phyloP scores from a whole-genome alignment of 2,113 vertebrate genomes.

The Burhinus bistriatus region DNA sequence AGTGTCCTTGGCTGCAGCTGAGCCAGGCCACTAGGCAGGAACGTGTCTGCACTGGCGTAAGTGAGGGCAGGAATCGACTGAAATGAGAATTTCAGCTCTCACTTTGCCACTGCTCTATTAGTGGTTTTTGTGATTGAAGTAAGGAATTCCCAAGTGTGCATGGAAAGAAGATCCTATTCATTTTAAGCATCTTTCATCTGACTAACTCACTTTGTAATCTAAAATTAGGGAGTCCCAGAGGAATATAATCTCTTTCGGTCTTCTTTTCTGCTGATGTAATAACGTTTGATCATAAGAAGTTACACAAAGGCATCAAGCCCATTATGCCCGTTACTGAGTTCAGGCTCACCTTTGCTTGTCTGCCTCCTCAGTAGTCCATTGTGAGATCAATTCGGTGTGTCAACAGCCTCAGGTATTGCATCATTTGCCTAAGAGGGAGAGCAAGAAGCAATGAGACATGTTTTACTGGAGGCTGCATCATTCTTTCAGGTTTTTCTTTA shows the following conservation, averaged over 20 bases:
- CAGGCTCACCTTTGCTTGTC: neutral
- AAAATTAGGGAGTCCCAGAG: neutral
- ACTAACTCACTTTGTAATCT: constrained; percentile 4
- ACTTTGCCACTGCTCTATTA: neutral
- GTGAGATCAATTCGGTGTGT: neutral
- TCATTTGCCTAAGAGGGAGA: neutral
- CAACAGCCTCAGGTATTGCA: neutral
- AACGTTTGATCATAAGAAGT: neutral
- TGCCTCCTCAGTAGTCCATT: neutral
- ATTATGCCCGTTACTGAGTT: accelerated
- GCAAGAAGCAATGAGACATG: neutral
- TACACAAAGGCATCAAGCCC: neutral
- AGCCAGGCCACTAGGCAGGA: neutral
- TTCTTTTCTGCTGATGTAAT: neutral
- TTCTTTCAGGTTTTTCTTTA: neutral
- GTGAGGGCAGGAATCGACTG: neutral
- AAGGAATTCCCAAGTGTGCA: neutral
- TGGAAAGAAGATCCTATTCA: neutral
- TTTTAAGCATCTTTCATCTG: neutral
- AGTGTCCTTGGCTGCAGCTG: neutral
- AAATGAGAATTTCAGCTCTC: neutral
- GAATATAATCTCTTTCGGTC: neutral
- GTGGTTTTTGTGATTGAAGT: neutral
- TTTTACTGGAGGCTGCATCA: neutral
- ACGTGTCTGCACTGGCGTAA: neutral